Evolutionary conservation across 53 echinoderm and acorn worm genomes (phyloP), one percentile per base, ranked within the genome.

Genomic region (Glandiceps talaboti): DNA sequence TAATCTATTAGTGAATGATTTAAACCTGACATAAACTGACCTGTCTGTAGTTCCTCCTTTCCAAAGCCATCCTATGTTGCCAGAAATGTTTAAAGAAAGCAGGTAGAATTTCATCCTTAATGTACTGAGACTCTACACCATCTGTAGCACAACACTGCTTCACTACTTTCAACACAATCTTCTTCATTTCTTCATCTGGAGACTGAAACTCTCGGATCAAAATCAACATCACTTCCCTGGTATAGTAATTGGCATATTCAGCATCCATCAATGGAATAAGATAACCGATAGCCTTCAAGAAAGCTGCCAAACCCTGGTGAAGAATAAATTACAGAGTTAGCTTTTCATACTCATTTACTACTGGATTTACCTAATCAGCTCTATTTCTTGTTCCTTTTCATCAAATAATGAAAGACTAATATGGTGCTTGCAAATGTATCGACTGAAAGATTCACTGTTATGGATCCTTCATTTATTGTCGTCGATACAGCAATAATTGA

Each of bases 131-230:
- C 33, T 97, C 99, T 80, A 97, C 99, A 97, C 99, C 99, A 91
- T 97, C 99, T 14, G 99, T 97, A 26, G 99, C 99, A 82, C 99
- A 97, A 85, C 99, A 97, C 89, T 97, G 99, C 86, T 97, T 97
- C 79, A 97, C 99, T 81, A 97, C 99, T 91, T 99, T 99, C 31
- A 99, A 85, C 30, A 99, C 99, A 88, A 99, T 99, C 88, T 99
- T 99, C 91, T 99, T 99, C 99, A 99, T 99, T 84, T 99, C 99
- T 78, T 99, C 99, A 86, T 99, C 99, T 29, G 99, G 99, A 83
- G 99, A 99, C 86, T 99, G 97, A 85, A 97, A 97, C 84, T 97
- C 97, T 88, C 97, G 93, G 77, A 97, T 97, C 87, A 97, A 90
- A 31, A 97, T 97, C 97, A 97, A 89, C 97, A 97, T 97, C 80